phyloP scores from a whole-genome alignment of 2,888 invertebrate genomes.

The Oscheius sp. region DNA sequence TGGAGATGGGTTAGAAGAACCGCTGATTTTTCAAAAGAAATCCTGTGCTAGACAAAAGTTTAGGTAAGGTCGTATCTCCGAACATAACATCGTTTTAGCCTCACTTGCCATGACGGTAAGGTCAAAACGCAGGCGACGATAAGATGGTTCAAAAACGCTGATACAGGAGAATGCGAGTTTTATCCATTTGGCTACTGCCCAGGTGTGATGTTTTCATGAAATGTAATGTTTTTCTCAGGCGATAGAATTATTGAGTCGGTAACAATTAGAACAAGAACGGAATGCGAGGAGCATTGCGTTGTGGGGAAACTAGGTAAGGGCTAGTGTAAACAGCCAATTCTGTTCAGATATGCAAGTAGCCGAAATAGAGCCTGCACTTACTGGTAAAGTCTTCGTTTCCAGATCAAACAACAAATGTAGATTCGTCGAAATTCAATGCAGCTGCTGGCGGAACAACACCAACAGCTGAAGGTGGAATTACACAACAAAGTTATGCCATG shows the following conservation, averaged over 20 bases:
- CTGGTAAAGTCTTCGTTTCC: too few species aligned
- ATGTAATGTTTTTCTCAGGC: background rate
- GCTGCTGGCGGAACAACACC: too few species aligned
- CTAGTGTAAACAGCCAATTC: too few species aligned
- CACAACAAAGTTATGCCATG: too few species aligned
- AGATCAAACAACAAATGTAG: too few species aligned
- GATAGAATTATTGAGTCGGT: slow-evolving; percentile 31
- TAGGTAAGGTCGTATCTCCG: slow-evolving; percentile 12
- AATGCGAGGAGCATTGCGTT: slow-evolving; percentile 27
- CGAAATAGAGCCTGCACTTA: too few species aligned
- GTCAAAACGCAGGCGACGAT: slow-evolving; percentile 33
- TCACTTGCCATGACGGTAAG: slow-evolving; percentile 26
- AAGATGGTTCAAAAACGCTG: slow-evolving; percentile 28
- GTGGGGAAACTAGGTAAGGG: too few species aligned
- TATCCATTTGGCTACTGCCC: slow-evolving; percentile 39
- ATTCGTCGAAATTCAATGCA: too few species aligned
- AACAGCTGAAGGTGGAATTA: too few species aligned
- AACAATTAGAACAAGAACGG: slow-evolving; percentile 31
- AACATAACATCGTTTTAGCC: slow-evolving; percentile 6
- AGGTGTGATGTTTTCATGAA: slow-evolving; percentile 10
- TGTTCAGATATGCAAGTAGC: too few species aligned
- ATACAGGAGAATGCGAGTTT: slow-evolving; percentile 29
- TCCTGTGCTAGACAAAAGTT: slow-evolving; percentile 35
- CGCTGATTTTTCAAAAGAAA: background rate
- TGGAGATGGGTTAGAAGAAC: background rate